Percentiles rank a stretch among this genome's conserved stretches.
These are phyloP conservation scores for Ceratotherium simum DNA, from an alignment of 2,113 vertebrate genomes.

Conservation along the genomic window DNA sequence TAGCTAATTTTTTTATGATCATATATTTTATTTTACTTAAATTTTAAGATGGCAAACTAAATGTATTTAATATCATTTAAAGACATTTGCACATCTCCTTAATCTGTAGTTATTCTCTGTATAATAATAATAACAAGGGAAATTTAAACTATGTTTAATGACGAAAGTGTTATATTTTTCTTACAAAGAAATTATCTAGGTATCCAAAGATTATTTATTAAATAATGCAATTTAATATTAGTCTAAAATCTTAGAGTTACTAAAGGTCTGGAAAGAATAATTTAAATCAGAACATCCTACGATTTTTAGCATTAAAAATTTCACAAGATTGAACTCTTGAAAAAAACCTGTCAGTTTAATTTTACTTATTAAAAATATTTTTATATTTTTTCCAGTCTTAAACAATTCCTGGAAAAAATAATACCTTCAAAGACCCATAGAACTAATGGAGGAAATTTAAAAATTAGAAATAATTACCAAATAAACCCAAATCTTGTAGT, in stretches of 20 bases:
- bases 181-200: neutral
- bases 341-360: neutral
- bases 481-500: neutral
- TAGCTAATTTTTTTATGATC: neutral
- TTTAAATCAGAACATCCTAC: conserved; percentile 12
- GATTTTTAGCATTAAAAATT: neutral
- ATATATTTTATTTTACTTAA: conserved; percentile 12
- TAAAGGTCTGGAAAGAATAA: neutral
- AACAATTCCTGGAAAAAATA: conserved; percentile 19
- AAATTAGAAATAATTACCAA: conserved; percentile 21
- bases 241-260: neutral
- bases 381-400: neutral
- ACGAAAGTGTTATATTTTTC: neutral
- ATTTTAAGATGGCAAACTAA: neutral
- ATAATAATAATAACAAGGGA: neutral
- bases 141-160: neutral
- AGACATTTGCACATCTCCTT: neutral
- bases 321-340: neutral
- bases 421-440: neutral
- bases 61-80: conserved; percentile 25
- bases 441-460: neutral
- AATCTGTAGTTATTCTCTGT: neutral
- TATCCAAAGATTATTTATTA: conserved; percentile 3
- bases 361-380: conserved; percentile 41
- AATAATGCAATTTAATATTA: conserved; percentile 29